phyloP scores from a whole-genome alignment of 2,113 vertebrate genomes.

The Dendropsophus ebraccatus region DNA sequence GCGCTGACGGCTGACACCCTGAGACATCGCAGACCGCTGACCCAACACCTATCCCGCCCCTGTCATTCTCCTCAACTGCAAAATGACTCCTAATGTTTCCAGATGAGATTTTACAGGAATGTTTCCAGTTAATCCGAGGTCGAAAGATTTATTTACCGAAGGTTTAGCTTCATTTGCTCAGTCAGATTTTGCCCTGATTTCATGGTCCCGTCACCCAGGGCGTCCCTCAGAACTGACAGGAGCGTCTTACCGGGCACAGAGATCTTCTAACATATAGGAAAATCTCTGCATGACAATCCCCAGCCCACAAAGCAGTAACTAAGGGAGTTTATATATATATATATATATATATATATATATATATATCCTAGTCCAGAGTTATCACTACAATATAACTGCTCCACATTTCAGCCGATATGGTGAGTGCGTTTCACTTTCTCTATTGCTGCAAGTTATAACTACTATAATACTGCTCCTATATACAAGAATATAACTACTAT shows the following conservation, averaged over 20 bases:
- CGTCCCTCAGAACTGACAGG: neutral
- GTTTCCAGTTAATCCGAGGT: neutral
- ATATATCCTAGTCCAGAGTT: neutral
- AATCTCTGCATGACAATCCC: neutral
- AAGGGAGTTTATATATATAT: neutral
- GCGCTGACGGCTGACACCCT: neutral
- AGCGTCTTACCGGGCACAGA: neutral
- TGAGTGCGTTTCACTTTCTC: too few species aligned
- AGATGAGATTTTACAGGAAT: neutral
- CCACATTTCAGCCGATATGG: too few species aligned
- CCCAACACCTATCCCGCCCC: neutral
- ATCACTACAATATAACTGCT: neutral
- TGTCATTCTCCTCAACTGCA: neutral
- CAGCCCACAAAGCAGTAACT: neutral
- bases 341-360: neutral
- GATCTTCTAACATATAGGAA: neutral
- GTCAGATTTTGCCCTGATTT: neutral
- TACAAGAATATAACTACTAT: slow-evolving; percentile 1
- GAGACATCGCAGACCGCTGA: neutral
- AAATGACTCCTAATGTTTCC: neutral
- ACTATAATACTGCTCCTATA: neutral
- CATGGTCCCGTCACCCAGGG: neutral
- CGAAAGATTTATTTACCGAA: neutral
- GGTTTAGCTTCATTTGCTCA: neutral
- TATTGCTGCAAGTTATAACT: too few species aligned